A percentile compares a stretch with the other conserved stretches of the same genome.
phyloP scores from a whole-genome alignment of 2,888 invertebrate genomes.

The Congeria kusceri region DNA sequence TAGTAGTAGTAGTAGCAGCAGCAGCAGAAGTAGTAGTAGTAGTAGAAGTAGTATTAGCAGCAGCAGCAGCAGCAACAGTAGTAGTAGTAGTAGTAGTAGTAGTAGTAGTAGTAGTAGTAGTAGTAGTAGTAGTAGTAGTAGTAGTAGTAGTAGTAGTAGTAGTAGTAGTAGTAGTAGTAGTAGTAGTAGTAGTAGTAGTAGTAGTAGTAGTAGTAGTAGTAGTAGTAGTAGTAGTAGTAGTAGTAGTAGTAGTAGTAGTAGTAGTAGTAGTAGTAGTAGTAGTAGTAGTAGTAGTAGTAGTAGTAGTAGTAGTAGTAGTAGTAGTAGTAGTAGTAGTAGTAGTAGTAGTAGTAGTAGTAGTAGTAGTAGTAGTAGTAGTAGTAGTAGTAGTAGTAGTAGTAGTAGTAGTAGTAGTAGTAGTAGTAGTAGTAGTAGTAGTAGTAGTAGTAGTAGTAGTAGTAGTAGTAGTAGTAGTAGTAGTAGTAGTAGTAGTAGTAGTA shows the following conservation, averaged over 20 bases:
- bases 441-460: not conserved
- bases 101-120: constrained; percentile 1
- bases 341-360: not conserved
- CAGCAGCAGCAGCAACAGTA: no score
- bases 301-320: not conserved
- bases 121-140: constrained; percentile 1
- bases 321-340: not conserved
- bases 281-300: not conserved
- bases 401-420: not conserved
- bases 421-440: not conserved
- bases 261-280: not conserved
- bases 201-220: not conserved
- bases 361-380: not conserved
- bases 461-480: not conserved
- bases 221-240: not conserved
- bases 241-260: not conserved
- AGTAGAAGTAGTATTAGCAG: no score
- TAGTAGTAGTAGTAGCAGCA: not conserved
- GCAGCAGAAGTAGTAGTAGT: no score
- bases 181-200: not conserved
- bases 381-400: not conserved
- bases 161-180: not conserved
- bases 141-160: not conserved
- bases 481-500: not conserved
- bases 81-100: constrained; percentile 1